Base-by-base conservation (phyloP, 2,113 vertebrate species). In the Ornithorhynchus anatinus region DNA sequence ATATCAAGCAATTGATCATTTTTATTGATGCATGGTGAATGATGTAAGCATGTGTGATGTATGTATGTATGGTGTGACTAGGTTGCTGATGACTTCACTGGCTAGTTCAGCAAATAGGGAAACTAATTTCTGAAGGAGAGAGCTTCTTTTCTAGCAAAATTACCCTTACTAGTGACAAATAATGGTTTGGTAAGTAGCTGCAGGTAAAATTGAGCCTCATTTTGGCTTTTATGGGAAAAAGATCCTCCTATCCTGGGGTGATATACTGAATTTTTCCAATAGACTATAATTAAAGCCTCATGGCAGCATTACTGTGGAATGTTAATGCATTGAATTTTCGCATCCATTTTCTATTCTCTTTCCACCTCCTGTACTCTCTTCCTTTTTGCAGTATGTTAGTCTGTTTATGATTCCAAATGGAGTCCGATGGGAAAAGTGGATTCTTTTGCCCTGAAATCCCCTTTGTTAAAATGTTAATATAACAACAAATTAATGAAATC, bases 201-300 rank as follows among this genome's bases (percentile, higher is more conserved):
- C 10, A 36, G 60, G 5, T 38, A 27, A 13, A 0, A 48, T 48
- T 48, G 23, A 27, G 15, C 71, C 37, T 14, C 3, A 40, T 38
- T 50, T 50, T 25, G 14, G 38, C 19, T 52, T n/a, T 31, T 64
- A 40, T 59, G 29, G 44, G 52, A 68, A 14, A 45, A 20, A 23
- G 2, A 8, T 17, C 47, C 52, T 58, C 12, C 22, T 74, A 20
- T 79, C 65, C 59, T 43, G 22, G 39, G 33, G 19, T 22, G n/a
- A 60, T 73, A 61, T 44, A 54, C 44, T 85, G 11, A 5, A 22
- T 81, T 84, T 80, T 89, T 80, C 77, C 74, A 86, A 72, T 74
- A 84, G 67, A 83, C 84, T 85, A 16, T 83, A 82, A 86, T 82
- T 85, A 63, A 81, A 85, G 53, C 73, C 63, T 75, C 42, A 63